These are phyloP conservation scores for Ormyrus thymus DNA, from an alignment of 2,888 invertebrate genomes.

Conservation along the genomic window DNA sequence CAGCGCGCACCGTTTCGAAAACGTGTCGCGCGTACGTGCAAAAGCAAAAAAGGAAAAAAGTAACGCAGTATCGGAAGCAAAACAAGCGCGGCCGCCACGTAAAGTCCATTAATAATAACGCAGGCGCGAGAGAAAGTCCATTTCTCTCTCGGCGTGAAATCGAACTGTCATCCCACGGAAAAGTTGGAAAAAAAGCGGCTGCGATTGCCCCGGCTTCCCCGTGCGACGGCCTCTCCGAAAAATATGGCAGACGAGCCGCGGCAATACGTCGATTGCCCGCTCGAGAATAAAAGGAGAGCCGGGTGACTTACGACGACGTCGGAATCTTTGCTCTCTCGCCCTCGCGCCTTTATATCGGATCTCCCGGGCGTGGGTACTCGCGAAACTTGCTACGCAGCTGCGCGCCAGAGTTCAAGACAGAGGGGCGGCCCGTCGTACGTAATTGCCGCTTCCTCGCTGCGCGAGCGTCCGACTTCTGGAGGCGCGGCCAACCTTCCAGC, in stretches of 20 bases:
- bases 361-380: not conserved
- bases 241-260: slow-evolving; percentile 26
- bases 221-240: slow-evolving; percentile 13
- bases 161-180: slow-evolving; percentile 50
- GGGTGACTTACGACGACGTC: slow-evolving; percentile 50
- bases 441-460: slow-evolving; percentile 11
- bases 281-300: not conserved
- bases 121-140: slow-evolving; percentile 26
- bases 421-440: not conserved
- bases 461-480: slow-evolving; percentile 33
- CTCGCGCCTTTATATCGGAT: slow-evolving; percentile 33
- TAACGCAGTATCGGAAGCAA: slow-evolving; percentile 29
- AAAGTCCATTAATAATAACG: slow-evolving; percentile 42
- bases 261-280: slow-evolving; percentile 17
- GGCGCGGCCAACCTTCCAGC: slow-evolving; percentile 1
- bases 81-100: slow-evolving; percentile 17
- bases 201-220: not conserved
- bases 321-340: slow-evolving; percentile 21
- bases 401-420: not conserved
- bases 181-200: slow-evolving; percentile 39
- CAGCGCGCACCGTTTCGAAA: slow-evolving; percentile 11
- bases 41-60: not conserved
- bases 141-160: slow-evolving; percentile 49
- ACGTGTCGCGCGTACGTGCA: slow-evolving; percentile 23
- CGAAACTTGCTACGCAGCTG: slow-evolving; percentile 29